Conservation (phyloP, 2,113 vertebrate genomes). For the Spea multiplicata region DNA sequence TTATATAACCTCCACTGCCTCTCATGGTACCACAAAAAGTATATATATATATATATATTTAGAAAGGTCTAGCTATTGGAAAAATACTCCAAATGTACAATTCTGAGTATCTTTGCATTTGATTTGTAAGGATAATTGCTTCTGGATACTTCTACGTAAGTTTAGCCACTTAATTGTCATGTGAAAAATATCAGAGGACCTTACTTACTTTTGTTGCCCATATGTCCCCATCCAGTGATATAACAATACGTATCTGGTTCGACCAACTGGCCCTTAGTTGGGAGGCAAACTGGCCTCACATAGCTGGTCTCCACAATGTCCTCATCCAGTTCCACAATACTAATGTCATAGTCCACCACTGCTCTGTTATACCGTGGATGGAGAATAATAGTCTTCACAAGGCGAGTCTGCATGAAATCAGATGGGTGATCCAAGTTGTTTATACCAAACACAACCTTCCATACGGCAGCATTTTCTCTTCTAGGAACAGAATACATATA, state of each 20-base stretch:
- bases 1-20: too few relatives aligned
- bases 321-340: constrained; percentile 81
- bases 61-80: too few relatives aligned
- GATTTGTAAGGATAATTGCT: too few relatives aligned
- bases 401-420: constrained; percentile 74
- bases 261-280: constrained; percentile 65
- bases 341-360: constrained; percentile 95
- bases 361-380: constrained; percentile 91
- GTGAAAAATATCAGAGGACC: too few relatives aligned
- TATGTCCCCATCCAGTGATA: constrained; percentile 97
- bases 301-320: constrained; percentile 76
- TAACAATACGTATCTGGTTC: constrained; percentile 87
- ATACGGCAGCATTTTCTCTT: constrained; percentile 81
- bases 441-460: constrained; percentile 90
- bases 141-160: too few relatives aligned
- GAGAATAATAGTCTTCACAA: constrained; percentile 80
- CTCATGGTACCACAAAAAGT: too few relatives aligned
- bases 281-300: constrained; percentile 86
- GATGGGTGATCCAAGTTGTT: constrained; percentile 90
- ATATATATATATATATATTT: too few relatives aligned
- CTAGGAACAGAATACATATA: constrained; percentile 53
- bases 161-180: too few relatives aligned
- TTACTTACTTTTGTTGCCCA: constrained; percentile 89
- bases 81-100: too few relatives aligned
- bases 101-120: too few relatives aligned